These are phyloP conservation scores for Laticauda laticaudata DNA, from an alignment of 2,113 vertebrate species.

Conservation along the genomic window DNA sequence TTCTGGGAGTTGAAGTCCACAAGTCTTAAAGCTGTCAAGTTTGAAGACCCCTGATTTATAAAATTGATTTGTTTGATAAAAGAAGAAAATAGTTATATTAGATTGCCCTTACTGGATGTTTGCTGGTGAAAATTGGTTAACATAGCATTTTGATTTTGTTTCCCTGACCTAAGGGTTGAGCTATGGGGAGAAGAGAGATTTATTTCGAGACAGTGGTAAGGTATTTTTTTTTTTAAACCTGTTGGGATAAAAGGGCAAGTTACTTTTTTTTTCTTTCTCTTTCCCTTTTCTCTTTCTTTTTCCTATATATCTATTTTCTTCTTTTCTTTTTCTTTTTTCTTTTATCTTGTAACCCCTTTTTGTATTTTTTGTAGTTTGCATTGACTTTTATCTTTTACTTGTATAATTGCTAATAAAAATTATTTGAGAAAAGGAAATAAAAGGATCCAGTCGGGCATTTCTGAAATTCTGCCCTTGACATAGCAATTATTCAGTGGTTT, in stretches of 20 bases:
- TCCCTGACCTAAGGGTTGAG: background rate
- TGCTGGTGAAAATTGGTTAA: background rate
- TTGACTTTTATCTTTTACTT: background rate
- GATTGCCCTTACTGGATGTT: background rate
- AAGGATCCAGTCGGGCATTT: slow-evolving; percentile 6
- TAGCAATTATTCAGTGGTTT: slow-evolving; percentile 23
- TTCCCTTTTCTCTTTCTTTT: background rate
- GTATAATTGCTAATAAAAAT: background rate
- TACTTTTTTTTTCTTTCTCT: background rate
- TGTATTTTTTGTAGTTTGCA: background rate
- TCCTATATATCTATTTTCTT: background rate
- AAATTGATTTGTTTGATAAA: background rate
- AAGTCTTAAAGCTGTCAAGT: no score
- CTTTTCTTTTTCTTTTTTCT: background rate
- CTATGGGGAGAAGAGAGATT: background rate
- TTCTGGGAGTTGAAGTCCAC: no score
- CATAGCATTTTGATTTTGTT: background rate
- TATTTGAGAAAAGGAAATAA: background rate
- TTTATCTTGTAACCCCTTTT: background rate
- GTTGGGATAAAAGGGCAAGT: background rate
- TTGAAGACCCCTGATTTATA: background rate
- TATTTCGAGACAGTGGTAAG: background rate
- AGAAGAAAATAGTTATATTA: background rate
- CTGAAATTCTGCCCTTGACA: slow-evolving; percentile 25
- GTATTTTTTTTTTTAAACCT: background rate